phyloP scores from a whole-genome alignment of 2,797 vertebrate genomes.

The Phrynocephalus vlangalii region DNA sequence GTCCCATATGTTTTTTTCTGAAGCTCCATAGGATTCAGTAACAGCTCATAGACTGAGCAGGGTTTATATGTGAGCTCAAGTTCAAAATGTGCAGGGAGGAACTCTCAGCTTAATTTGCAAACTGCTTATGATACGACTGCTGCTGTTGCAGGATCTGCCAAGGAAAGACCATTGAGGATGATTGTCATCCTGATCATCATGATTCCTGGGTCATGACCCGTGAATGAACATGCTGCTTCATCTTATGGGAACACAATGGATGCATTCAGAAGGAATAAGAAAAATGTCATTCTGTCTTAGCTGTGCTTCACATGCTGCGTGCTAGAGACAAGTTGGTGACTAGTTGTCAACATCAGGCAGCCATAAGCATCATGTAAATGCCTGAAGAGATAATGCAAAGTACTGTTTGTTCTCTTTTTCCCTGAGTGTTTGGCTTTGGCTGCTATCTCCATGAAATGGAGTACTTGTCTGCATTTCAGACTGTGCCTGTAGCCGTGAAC shows the following conservation, averaged over 20 bases:
- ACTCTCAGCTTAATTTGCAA: too few relatives aligned
- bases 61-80: too few relatives aligned
- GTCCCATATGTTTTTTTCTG: not conserved
- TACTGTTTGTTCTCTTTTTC: not conserved
- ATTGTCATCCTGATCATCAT: too few relatives aligned
- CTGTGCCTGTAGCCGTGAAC: not conserved
- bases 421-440: not conserved
- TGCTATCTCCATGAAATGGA: not conserved
- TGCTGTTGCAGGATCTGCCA: not conserved
- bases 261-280: not conserved
- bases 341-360: not conserved
- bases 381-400: not conserved
- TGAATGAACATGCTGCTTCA: not conserved
- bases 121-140: not conserved
- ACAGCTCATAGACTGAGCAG: too few relatives aligned
- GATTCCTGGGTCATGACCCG: not conserved
- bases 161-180: not conserved
- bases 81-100: too few relatives aligned
- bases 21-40: not conserved
- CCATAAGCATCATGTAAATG: not conserved
- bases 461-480: not conserved
- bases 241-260: not conserved
- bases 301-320: not conserved
- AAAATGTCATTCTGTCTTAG: not conserved
- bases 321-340: not conserved